Percentiles rank a stretch among this genome's conserved stretches.
Conservation (phyloP, 2,113 vertebrate species). For the Eurypyga helias region DNA sequence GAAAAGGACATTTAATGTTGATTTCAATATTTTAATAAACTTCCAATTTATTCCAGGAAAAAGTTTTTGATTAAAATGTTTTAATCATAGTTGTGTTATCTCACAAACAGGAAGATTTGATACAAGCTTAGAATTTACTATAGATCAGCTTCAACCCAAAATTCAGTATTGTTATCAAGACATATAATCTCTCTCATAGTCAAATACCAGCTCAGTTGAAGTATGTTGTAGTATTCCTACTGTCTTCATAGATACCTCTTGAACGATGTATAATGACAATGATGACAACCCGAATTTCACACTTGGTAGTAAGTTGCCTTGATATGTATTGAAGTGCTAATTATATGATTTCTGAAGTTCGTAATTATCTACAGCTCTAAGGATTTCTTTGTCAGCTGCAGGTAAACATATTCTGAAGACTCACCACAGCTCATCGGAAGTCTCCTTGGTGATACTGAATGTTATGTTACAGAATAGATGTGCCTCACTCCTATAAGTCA, state of each 20-base stretch:
- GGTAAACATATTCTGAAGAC: background rate
- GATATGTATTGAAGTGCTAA: background rate
- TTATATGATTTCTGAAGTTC: background rate
- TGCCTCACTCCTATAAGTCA: background rate
- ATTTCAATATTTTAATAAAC: background rate
- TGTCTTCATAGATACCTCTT: background rate
- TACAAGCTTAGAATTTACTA: background rate
- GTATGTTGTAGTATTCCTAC: background rate
- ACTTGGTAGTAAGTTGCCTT: background rate
- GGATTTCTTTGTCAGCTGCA: background rate
- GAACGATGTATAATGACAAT: background rate
- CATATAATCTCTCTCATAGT: background rate
- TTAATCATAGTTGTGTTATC: rapidly evolving
- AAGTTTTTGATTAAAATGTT: rapidly evolving
- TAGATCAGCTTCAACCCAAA: background rate
- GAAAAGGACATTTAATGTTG: background rate
- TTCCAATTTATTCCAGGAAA: background rate
- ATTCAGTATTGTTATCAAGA: background rate
- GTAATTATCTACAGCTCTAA: background rate
- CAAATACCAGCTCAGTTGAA: background rate
- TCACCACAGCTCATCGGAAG: background rate
- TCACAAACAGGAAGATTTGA: background rate
- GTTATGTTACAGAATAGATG: background rate
- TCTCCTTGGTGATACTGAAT: background rate
- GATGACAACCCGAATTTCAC: background rate